Conservation (phyloP, 2,888 invertebrate species). For the Xylota segnis region DNA sequence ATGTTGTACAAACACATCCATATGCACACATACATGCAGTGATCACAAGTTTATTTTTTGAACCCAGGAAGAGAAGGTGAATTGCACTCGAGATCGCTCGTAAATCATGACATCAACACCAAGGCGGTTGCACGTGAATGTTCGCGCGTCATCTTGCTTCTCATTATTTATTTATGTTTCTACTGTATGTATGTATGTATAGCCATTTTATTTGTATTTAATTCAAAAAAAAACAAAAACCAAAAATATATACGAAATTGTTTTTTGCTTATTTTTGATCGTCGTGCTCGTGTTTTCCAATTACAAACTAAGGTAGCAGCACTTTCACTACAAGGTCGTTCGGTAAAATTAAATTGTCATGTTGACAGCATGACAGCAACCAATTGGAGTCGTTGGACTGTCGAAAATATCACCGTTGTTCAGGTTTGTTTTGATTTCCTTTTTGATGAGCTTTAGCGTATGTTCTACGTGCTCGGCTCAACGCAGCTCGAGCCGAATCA, state of each 20-base stretch:
- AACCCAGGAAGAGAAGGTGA: constrained; percentile 4
- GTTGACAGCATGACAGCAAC: too few relatives aligned
- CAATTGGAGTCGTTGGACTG: background rate
- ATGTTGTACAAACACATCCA: too few relatives aligned
- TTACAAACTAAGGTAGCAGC: background rate
- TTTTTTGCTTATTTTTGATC: constrained; percentile 38
- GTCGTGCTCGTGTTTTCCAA: constrained; percentile 13
- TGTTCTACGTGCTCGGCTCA: background rate
- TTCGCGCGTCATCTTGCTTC: constrained; percentile 35
- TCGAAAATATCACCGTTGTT: too few relatives aligned
- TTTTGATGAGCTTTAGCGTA: too few relatives aligned
- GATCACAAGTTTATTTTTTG: background rate
- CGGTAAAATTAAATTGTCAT: constrained; percentile 2
- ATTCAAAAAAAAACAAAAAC: constrained; percentile 2
- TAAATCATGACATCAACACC: constrained; percentile 18
- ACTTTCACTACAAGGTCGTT: constrained; percentile 41
- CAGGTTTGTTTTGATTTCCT: too few relatives aligned
- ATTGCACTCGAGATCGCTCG: background rate
- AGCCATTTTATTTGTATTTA: constrained; percentile 1
- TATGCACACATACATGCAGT: too few relatives aligned
- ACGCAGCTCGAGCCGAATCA: background rate
- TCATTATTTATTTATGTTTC: too few relatives aligned
- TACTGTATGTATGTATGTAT: too few relatives aligned
- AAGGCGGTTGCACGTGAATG: constrained; percentile 40
- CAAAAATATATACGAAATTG: constrained; percentile 23